Evolutionary conservation across 2,888 invertebrate species (phyloP).

Genomic region (Polyommatus icarus): DNA sequence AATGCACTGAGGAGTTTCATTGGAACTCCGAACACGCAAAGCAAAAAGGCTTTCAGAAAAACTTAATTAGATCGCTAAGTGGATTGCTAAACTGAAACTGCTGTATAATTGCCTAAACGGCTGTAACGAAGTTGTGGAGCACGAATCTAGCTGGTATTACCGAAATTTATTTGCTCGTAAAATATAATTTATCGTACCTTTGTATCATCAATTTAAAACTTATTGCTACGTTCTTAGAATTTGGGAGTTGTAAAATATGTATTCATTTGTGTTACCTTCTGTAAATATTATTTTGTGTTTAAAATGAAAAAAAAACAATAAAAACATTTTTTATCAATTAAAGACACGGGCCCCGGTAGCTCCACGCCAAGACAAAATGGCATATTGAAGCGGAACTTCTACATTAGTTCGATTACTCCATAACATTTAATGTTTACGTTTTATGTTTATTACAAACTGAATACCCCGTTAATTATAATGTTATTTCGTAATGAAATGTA

Average conservation of each 20-base stretch:
- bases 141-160: constrained; percentile 13
- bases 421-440: background rate
- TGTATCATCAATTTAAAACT: constrained; percentile 14
- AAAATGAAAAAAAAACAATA: background rate
- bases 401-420: background rate
- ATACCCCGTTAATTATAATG: background rate
- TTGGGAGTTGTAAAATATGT: constrained; percentile 7
- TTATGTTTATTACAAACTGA: background rate
- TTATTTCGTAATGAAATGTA: constrained; percentile 19
- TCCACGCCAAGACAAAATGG: background rate
- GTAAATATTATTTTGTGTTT: background rate
- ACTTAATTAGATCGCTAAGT: constrained; percentile 55
- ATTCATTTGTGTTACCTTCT: background rate
- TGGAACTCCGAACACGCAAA: constrained; percentile 39
- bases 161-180: constrained; percentile 13
- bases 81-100: constrained; percentile 54
- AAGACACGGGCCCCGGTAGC: background rate
- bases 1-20: constrained; percentile 3
- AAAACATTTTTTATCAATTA: background rate
- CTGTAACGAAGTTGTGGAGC: constrained; percentile 37
- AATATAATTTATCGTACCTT: constrained; percentile 21
- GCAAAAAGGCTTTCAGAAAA: constrained; percentile 38
- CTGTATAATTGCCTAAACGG: constrained; percentile 51
- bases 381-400: background rate
- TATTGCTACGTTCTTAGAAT: background rate